These are phyloP conservation scores for Ceratina calcarata DNA, from an alignment of 1,140 invertebrate species.

Conservation along the genomic window DNA sequence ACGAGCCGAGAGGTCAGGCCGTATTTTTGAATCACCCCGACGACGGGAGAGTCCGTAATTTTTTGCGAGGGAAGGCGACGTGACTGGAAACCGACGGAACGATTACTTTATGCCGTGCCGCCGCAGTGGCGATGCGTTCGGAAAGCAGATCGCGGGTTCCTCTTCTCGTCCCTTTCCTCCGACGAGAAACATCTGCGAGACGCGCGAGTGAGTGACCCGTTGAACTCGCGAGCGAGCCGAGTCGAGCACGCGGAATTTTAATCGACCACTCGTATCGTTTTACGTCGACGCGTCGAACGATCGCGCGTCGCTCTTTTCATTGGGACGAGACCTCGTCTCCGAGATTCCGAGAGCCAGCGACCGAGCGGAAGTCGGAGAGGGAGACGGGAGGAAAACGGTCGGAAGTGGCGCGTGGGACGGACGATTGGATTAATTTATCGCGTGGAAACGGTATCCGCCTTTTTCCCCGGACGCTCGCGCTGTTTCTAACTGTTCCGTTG, in stretches of 20 bases:
- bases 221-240: too few species aligned
- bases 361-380: background rate
- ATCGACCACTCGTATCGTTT: too few species aligned
- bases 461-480: conserved; percentile 20
- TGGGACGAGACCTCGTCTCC: too few species aligned
- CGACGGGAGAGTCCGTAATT: background rate
- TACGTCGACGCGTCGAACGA: too few species aligned
- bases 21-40: conserved; percentile 5
- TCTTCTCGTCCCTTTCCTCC: background rate
- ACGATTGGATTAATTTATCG: conserved; percentile 73
- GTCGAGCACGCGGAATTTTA: too few species aligned
- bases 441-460: conserved; percentile 50
- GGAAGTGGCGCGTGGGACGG: conserved; percentile 54
- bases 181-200: background rate
- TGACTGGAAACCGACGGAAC: conserved; percentile 50
- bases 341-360: background rate
- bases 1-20: too few species aligned
- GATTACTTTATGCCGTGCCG: conserved; percentile 43
- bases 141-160: conserved; percentile 53
- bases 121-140: conserved; percentile 52
- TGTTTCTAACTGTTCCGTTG: conserved; percentile 4
- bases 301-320: too few species aligned
- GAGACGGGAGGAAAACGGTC: conserved; percentile 6
- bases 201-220: too few species aligned
- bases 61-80: conserved; percentile 25